Evolutionary conservation across 2,888 invertebrate genomes (phyloP), one percentile per base, ranked within the genome.

Genomic region (Thera obeliscata): DNA sequence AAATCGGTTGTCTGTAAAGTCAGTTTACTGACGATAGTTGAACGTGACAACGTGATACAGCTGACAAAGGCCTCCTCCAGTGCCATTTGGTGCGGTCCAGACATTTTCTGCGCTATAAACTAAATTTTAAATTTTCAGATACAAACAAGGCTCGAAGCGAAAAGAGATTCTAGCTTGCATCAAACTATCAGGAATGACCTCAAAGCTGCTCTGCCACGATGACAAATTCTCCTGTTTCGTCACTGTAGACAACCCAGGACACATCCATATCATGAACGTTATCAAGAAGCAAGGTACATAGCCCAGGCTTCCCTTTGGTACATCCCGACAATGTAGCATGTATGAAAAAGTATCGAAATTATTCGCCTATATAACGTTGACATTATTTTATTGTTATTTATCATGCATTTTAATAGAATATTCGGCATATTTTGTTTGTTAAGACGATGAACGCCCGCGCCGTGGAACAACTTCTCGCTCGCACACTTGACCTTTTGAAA

Each of bases 241-340:
- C 33, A 95, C 95, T 0, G 94, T 95, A 6, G 95, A 95, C 84
- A 91, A 94, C 74, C 91, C 94, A 9, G 95, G 95, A 2, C 94
- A 94, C 67, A 86, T 95, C 12, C 95, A 95, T 77, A 92, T 95
- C 56, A 94, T 95, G 93, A 94, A 94, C 73, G 85, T 94, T 9
- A 85, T 93, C 82, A 78, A 76, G 36, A 61, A 79, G 2, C 73
- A 77, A 35, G 74, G 74, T 57, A 81, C 85, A 77, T 87, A 88
- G 81, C 84, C 79, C 67, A 69, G 74, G 43, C 52, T 49, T 57
- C 54, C 56, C 38, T 61, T 55, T 55, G 6, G 48, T 55, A 59
- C 43, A 36, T 61, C 59, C 48, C 41, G 35, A 56, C 36, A 38
- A 22, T 12, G 4, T 58, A 57, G 36, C 12, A 1, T 67, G 12